Evolutionary conservation across 2,888 invertebrate genomes (phyloP).

Genomic region (Drosophila vallismaia): DNA sequence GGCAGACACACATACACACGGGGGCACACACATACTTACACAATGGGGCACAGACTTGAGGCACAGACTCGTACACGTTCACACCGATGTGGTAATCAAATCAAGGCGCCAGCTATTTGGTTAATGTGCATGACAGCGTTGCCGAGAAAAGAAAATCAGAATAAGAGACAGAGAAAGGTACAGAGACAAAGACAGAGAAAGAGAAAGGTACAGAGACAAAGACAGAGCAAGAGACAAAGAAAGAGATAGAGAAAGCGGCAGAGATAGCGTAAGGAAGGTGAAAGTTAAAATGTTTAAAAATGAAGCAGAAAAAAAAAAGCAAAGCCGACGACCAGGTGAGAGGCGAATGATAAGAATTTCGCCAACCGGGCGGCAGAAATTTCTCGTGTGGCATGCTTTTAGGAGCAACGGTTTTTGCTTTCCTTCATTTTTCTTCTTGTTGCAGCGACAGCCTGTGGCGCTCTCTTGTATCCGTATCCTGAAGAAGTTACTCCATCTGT

Average conservation of each 20-base stretch:
- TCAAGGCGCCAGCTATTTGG: conserved; percentile 78
- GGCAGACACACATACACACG: no score
- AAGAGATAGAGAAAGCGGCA: no score
- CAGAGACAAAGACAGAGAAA: background rate
- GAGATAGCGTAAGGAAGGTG: conserved; percentile 1
- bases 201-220: background rate
- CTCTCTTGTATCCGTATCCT: background rate
- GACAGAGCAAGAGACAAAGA: background rate
- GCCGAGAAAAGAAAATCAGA: conserved; percentile 5
- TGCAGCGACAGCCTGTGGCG: conserved; percentile 69
- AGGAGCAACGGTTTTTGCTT: conserved; percentile 58
- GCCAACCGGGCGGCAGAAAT: conserved; percentile 41
- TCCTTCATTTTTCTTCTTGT: conserved; percentile 30
- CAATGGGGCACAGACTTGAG: no score
- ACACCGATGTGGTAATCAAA: conserved; percentile 70
- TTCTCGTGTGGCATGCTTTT: conserved; percentile 66
- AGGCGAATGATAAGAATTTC: conserved; percentile 55
- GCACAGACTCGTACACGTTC: background rate
- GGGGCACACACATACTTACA: no score
- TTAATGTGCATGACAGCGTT: conserved; percentile 67
- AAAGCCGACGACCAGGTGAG: conserved; percentile 53
- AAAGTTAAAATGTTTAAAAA: conserved; percentile 71
- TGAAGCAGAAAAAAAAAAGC: conserved; percentile 56
- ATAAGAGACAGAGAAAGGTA: background rate
- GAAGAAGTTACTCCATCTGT: conserved; percentile 8